These are phyloP conservation scores for Capreolus pygargus DNA, from an alignment of 2,113 vertebrate species.

Conservation along the genomic window DNA sequence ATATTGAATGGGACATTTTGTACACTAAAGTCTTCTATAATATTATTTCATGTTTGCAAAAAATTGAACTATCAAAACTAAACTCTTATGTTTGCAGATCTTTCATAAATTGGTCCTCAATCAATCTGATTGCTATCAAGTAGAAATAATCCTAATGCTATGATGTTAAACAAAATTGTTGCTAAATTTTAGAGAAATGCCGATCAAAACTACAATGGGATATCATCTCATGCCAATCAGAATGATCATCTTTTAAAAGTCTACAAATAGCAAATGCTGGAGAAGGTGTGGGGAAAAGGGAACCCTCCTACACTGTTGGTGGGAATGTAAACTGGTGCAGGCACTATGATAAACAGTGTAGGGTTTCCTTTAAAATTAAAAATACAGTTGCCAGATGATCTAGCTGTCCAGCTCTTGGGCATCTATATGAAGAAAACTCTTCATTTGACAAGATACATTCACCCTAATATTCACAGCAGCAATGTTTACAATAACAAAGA, in stretches of 20 bases:
- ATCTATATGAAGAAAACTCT: not conserved
- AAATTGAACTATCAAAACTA: not conserved
- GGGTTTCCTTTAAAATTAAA: not conserved
- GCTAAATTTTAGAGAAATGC: not conserved
- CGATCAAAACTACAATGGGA: not conserved
- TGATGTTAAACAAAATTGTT: not conserved
- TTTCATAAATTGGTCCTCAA: not conserved
- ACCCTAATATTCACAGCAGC: not conserved
- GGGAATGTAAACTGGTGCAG: not conserved
- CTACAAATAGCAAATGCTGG: not conserved
- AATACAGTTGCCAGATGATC: not conserved
- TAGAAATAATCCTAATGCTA: slow-evolving; percentile 20
- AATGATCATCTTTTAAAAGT: not conserved
- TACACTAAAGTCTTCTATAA: not conserved
- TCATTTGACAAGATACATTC: not conserved
- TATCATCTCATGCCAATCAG: not conserved
- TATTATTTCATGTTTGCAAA: not conserved
- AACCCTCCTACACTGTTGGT: not conserved
- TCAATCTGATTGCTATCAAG: not conserved
- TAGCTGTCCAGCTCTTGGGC: not conserved
- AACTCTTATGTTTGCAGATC: not conserved
- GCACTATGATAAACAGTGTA: not conserved
- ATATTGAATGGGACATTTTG: not conserved
- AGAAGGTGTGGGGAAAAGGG: not conserved
- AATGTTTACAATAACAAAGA: not conserved